Evolutionary conservation across 2,888 invertebrate species (phyloP).

Genomic region (Macropis europaea): DNA sequence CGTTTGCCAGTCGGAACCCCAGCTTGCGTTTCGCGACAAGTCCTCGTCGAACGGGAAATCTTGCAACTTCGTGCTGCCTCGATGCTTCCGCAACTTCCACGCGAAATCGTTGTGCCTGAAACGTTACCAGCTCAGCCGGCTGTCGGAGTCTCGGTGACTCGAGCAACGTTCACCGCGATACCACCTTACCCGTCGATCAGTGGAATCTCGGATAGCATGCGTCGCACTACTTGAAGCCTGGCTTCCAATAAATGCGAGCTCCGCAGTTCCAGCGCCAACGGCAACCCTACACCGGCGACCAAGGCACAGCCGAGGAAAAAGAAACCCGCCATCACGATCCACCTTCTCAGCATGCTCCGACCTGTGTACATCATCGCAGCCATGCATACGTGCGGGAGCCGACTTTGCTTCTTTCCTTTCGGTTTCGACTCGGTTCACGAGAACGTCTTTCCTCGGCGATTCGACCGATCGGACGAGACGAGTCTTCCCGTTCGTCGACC

Average conservation of each 20-base stretch:
- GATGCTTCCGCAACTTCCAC: slow-evolving; percentile 78
- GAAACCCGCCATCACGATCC: slow-evolving; percentile 74
- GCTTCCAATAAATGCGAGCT: slow-evolving; percentile 83
- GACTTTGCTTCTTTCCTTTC: too few relatives aligned
- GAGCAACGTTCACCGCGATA: too few relatives aligned
- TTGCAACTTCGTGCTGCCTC: slow-evolving; percentile 74
- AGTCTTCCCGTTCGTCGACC: too few relatives aligned
- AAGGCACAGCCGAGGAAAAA: slow-evolving; percentile 77
- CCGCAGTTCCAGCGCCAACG: slow-evolving; percentile 82
- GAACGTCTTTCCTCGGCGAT: too few relatives aligned
- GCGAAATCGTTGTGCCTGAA: slow-evolving; percentile 79
- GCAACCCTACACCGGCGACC: slow-evolving; percentile 79
- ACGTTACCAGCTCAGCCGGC: too few relatives aligned
- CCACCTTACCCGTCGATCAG: slow-evolving; percentile 82
- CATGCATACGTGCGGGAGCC: too few relatives aligned
- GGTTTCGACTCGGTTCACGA: too few relatives aligned
- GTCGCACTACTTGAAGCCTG: slow-evolving; percentile 81
- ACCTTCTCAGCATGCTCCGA: slow-evolving; percentile 68
- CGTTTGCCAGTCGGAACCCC: slow-evolving; percentile 80
- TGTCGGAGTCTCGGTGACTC: too few relatives aligned
- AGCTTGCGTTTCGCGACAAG: slow-evolving; percentile 73
- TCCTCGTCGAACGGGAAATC: slow-evolving; percentile 79
- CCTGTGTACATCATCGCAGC: slow-evolving; percentile 39
- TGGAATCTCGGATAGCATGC: slow-evolving; percentile 82
- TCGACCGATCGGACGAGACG: too few relatives aligned